Conservation (phyloP, 2,113 vertebrate genomes). For the Gavia stellata region DNA sequence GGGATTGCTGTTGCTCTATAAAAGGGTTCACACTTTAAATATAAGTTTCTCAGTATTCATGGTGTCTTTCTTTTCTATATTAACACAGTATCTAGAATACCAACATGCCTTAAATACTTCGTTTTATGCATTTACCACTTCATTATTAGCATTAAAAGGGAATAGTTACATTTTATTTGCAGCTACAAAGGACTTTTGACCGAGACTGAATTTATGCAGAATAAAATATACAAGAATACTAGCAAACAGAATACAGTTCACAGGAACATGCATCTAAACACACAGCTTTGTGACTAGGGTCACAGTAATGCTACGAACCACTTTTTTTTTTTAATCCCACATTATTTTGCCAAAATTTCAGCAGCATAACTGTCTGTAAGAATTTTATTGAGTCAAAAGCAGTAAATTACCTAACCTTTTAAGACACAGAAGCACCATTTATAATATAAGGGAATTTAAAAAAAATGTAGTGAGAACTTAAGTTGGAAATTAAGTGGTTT, state of each 20-base stretch:
- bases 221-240: not conserved
- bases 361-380: not conserved
- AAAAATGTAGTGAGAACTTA: constrained; percentile 35
- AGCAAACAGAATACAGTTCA: not conserved
- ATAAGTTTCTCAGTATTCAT: not conserved
- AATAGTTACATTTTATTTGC: not conserved
- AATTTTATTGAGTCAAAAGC: constrained; percentile 17
- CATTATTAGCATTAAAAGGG: not conserved
- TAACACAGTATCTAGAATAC: not conserved
- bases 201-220: not conserved
- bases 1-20: not conserved
- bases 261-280: not conserved
- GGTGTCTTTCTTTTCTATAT: not conserved
- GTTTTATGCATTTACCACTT: not conserved
- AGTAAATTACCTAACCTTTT: not conserved
- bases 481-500: constrained; percentile 16
- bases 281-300: not conserved
- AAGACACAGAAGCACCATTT: not conserved
- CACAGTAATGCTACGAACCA: not conserved
- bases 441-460: not conserved
- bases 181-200: not conserved
- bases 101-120: not conserved
- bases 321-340: not conserved
- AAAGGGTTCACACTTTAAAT: not conserved
- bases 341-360: not conserved